Base-by-base conservation (phyloP, 2,888 invertebrate species). In the Callyntrura guangdongensis region DNA sequence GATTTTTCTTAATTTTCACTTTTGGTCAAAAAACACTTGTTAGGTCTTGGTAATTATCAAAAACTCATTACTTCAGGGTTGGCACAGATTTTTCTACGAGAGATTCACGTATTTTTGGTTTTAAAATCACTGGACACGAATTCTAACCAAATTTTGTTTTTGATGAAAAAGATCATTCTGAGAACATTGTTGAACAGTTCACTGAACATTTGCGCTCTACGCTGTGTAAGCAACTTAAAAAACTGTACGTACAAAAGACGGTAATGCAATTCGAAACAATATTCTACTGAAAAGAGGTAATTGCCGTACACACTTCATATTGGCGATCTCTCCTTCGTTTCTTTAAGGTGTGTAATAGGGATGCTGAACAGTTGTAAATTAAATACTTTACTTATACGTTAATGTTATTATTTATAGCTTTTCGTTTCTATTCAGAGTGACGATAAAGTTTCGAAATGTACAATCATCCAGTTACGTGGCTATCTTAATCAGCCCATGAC, bases 401-500 rank as follows among this genome's bases (percentile, higher is more conserved):
- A 69, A 25, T 11, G 20, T 22, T 69, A 11, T 27, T 69, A 69
- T 8, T 69, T 69, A 69, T 69, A 69, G 69, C 69, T 69, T 69
- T 69, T 69, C 69, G 69, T 69, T 69, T 69, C 9, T 69, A 27
- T 72, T 72, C 36, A 45, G 17, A 45, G 72, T 45, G 77, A 12
- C 49, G 77, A 14, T 53, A n/a, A 77, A 47, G 22, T 20, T 47
- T 47, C 77, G 77, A 49, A 77, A 22, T 49, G 8, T 77, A 53
- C 12, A 25, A 64, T 64, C 64, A 49, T 49, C 77, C 77, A 5
- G 20, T 77, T 45, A 22, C 47, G 72, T 22, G 47, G 0, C 1
- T 27, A 25, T 53, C 45, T 56, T 85, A 98, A 96, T 98, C 98
- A 96, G 98, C 97, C 97, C 99, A 99, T 96, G 99, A 99, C 96